Conservation (phyloP, 2,888 invertebrate species). For the Apodemia hepburni region DNA sequence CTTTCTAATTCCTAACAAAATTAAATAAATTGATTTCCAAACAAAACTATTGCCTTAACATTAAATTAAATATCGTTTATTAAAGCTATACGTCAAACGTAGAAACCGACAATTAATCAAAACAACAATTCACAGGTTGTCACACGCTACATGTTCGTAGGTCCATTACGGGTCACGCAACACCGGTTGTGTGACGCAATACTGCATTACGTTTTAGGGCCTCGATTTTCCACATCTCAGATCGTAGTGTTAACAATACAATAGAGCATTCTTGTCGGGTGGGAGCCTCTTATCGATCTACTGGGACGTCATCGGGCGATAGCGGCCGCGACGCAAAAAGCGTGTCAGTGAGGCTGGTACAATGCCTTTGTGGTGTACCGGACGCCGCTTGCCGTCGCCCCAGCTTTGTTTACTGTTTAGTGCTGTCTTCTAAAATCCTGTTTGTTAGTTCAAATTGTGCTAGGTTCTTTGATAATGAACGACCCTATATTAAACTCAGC, state of each 20-base stretch:
- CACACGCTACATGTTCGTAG: slow-evolving; percentile 23
- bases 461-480: background rate
- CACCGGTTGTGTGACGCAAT: slow-evolving; percentile 31
- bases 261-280: slow-evolving; percentile 73
- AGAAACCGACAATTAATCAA: slow-evolving; percentile 32
- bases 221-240: slow-evolving; percentile 73
- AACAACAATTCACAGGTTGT: slow-evolving; percentile 32
- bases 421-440: slow-evolving; percentile 64
- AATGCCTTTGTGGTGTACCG: slow-evolving; percentile 73
- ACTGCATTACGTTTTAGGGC: slow-evolving; percentile 61
- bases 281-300: slow-evolving; percentile 77
- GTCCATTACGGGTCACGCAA: slow-evolving; percentile 31
- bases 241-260: slow-evolving; percentile 72
- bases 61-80: slow-evolving; percentile 15
- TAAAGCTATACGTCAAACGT: slow-evolving; percentile 27
- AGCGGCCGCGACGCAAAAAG: slow-evolving; percentile 75
- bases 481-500: too few species aligned
- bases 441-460: slow-evolving; percentile 51
- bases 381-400: slow-evolving; percentile 70
- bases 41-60: background rate
- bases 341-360: slow-evolving; percentile 74
- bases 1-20: background rate
- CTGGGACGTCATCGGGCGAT: slow-evolving; percentile 77
- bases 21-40: background rate
- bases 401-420: slow-evolving; percentile 74